phyloP scores from a whole-genome alignment of 2,113 vertebrate genomes.

The Dasyprocta punctata region DNA sequence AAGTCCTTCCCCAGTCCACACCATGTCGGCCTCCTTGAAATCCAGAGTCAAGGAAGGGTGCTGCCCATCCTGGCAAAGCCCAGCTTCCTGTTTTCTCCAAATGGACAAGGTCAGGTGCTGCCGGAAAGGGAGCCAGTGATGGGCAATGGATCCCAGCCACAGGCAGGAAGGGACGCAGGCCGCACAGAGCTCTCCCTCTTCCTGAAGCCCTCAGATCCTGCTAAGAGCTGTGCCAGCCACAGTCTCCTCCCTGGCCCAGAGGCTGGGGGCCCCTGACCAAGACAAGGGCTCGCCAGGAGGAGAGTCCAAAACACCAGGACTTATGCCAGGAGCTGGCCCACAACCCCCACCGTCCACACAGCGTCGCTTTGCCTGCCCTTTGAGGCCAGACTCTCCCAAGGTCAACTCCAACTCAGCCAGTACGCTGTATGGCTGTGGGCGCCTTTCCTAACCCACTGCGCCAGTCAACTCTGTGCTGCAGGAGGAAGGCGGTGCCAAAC shows the following conservation, averaged over 20 bases:
- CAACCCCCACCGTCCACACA: neutral
- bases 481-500: neutral
- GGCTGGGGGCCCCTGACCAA: neutral
- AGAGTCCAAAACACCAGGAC: neutral
- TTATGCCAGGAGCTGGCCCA: neutral
- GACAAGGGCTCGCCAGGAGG: neutral
- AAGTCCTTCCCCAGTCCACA: neutral
- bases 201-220: neutral
- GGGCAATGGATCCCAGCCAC: neutral
- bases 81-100: slow-evolving; percentile 79
- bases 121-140: slow-evolving; percentile 36
- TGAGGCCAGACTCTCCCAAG: neutral
- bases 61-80: slow-evolving; percentile 60
- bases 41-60: slow-evolving; percentile 54
- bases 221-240: neutral
- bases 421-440: neutral
- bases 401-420: neutral
- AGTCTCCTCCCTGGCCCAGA: neutral
- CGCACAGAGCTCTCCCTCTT: neutral
- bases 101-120: slow-evolving; percentile 61
- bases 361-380: rapidly evolving
- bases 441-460: neutral
- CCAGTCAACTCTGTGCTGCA: neutral
- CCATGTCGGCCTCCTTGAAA: neutral
- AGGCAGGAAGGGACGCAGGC: neutral